Base-by-base conservation (phyloP, 92 coral and sea anemone species). In the Epizoanthus fatuus region DNA sequence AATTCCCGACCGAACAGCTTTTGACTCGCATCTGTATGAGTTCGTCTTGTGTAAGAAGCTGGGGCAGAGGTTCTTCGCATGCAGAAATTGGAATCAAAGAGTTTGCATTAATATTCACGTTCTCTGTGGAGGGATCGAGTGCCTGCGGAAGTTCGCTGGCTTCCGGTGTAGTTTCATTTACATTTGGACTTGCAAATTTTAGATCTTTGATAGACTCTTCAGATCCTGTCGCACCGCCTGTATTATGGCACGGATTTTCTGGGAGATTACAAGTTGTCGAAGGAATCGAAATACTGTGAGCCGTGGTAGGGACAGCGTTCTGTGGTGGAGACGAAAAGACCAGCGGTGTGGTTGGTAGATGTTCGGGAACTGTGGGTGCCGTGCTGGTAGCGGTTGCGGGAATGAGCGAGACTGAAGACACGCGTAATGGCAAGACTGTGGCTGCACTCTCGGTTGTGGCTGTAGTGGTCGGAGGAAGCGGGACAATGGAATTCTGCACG, bases 1-100 rank as follows among this genome's bases (percentile, higher is more conserved):
- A 95, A 71, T 95, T 95, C n/a, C 98, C 98, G 54, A 95, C 93
- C 45, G 98, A 95, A 44, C 98, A 95, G 45, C 96, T 92, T 67
- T 95, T 95, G 29, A 95, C 93, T 74, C 93, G 91, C 77, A 95
- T 95, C 69, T 95, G 98, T 76, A 90, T 82, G 44, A 95, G 89
- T 54, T 90, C 98, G n/a, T 92, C 89, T 13, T 82, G 88, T 16
- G 96, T 56, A 38, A 94, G 70, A 49, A 86, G 53, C 66, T 83
- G 88, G 32, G 87, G 87, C 5, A 63, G 32, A 39, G 87, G 88
- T 62, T 86, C 86, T 44, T 91, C 91, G 88, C 85, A 87, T 63
- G 86, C 76, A 29, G 85, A 81, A 73, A 80, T 79, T 40, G 91
- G 86, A 16, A 86, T 74, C 53, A 89, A 86, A 71, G 92, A 52